Evolutionary conservation across 2,888 invertebrate genomes (phyloP).

Genomic region (Camptogramma bilineatum): DNA sequence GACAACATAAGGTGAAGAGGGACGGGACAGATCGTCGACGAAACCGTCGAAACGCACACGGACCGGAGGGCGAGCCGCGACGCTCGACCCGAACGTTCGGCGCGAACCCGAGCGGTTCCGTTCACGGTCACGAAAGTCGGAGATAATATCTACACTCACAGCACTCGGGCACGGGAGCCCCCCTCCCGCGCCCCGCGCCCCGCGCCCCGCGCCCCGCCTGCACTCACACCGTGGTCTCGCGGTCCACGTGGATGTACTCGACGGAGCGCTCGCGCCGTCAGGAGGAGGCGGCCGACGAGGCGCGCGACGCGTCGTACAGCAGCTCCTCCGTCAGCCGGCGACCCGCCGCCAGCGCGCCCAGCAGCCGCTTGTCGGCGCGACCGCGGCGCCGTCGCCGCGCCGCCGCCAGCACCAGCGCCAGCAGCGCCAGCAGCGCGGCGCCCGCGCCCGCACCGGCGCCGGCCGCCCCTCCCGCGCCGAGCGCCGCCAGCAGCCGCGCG

Average conservation of each 20-base stretch:
- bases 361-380: conserved; percentile 86
- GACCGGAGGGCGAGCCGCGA: conserved; percentile 10
- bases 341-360: conserved; percentile 85
- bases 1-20: conserved; percentile 74
- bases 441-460: conserved; percentile 74
- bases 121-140: conserved; percentile 24
- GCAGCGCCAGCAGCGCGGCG: conserved; percentile 78
- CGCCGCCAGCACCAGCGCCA: conserved; percentile 81
- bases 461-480: conserved; percentile 88
- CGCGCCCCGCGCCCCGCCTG: conserved; percentile 65
- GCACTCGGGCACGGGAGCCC: conserved; percentile 28
- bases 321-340: conserved; percentile 89
- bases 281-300: conserved; percentile 87
- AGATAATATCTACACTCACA: conserved; percentile 25
- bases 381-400: conserved; percentile 78
- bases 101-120: conserved; percentile 1
- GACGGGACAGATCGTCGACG: conserved; percentile 79
- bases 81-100: conserved; percentile 17
- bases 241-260: conserved; percentile 96
- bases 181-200: conserved; percentile 13
- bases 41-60: conserved; percentile 38
- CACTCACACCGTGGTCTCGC: conserved; percentile 94
- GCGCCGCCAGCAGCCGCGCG: conserved; percentile 75
- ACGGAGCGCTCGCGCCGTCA: conserved; percentile 96
- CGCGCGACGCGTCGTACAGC: conserved; percentile 87